Conservation (phyloP, 2,888 invertebrate species). For the Neoitamus cyanurus region DNA sequence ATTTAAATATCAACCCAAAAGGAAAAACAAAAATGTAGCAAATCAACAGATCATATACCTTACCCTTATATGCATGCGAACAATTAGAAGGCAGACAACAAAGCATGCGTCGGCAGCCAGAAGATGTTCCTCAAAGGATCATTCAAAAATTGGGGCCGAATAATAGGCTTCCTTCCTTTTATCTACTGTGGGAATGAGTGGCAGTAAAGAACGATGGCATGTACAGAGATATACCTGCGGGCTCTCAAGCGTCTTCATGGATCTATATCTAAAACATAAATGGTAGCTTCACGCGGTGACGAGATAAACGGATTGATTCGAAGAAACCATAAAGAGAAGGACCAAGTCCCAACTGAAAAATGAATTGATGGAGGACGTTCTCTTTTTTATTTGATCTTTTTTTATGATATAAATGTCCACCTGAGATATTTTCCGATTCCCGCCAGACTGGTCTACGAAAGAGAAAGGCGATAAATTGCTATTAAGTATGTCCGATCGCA, state of each 20-base stretch:
- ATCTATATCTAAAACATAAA: constrained; percentile 11
- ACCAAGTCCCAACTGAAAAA: background rate
- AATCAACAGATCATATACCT: no score
- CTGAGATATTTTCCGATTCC: background rate
- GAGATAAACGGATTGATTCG: background rate
- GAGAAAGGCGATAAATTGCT: constrained; percentile 36
- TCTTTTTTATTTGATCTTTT: background rate
- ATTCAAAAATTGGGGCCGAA: background rate
- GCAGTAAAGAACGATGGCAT: background rate
- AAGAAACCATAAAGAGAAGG: background rate
- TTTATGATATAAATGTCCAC: background rate
- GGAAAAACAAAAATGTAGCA: no score
- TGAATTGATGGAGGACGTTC: background rate
- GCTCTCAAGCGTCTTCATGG: background rate
- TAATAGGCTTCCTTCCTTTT: background rate
- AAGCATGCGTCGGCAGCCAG: background rate
- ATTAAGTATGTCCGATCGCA: background rate
- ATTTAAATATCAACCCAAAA: no score
- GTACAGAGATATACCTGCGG: background rate
- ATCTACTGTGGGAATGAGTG: background rate
- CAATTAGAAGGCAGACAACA: background rate
- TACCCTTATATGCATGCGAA: background rate
- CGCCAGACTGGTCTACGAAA: background rate
- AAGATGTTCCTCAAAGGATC: constrained; percentile 5
- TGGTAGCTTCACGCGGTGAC: constrained; percentile 14